Evolutionary conservation across 1,140 invertebrate genomes (phyloP), one percentile per base, ranked within the genome.

Genomic region (Schlechtendalia chinensis): DNA sequence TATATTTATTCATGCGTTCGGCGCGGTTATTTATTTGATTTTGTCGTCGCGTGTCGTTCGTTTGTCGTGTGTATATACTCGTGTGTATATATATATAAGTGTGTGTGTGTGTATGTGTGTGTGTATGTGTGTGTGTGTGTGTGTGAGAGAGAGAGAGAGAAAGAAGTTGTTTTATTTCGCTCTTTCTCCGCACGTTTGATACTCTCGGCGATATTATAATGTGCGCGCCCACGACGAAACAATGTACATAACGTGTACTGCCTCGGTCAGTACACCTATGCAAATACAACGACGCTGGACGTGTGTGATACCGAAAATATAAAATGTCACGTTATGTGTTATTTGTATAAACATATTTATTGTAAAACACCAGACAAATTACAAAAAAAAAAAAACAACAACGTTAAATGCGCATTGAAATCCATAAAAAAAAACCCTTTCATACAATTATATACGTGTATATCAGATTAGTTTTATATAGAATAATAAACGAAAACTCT

Each of bases 1-100:
- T 74, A 74, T 56, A 74, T 72, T 72, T 74, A 74, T 74, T 74
- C 50, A 58, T 39, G 71, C 29, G 71, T 74, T 74, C 27, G 27
- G 71, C 11, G 47, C 27, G 71, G 54, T 75, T 75, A 75, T 75
- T 58, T 75, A 58, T 75, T 45, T n/a, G 19, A 56, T 59, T 59
- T 75, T 56, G 29, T 58, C 50, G 14, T 74, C 14, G 71, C 71
- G 71, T 75, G 72, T 59, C 72, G 72, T 39, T 45, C n/a, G 72
- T 54, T 29, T 22, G 27, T 32, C 11, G 27, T 50, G 14, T 50
- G 12, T 50, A 50, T 50, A 1, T 50, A 45, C 10, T 5, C 10
- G 10, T 45, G 39, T 45, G 39, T 45, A 10, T 45, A 10, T 45
- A 10, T 45, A 45, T 45, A 10, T 45, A 10, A 5, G 39, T 45